phyloP scores from a whole-genome alignment of 2,888 invertebrate genomes.

The Harpalus rufipes region DNA sequence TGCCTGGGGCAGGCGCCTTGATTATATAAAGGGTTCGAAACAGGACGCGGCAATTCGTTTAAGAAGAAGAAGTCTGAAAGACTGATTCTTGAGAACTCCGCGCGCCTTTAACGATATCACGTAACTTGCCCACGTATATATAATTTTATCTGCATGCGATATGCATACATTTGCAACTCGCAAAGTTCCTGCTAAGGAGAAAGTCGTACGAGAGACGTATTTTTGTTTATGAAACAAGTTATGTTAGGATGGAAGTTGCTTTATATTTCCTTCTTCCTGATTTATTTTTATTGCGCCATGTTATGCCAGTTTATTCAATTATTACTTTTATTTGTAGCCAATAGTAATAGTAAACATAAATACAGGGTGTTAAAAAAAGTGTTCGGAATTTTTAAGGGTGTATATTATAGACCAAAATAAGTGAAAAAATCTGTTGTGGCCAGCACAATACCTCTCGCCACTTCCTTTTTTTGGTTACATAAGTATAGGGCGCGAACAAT shows the following conservation, averaged over 20 bases:
- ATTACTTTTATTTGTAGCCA: no score
- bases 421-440: no score
- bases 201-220: slow-evolving; percentile 22
- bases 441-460: no score
- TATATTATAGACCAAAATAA: no score
- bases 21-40: slow-evolving; percentile 61
- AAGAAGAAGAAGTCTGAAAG: slow-evolving; percentile 1
- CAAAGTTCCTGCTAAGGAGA: slow-evolving; percentile 10
- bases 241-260: not conserved
- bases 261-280: not conserved
- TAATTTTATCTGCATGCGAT: slow-evolving; percentile 31
- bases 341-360: no score
- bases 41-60: slow-evolving; percentile 35
- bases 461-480: no score
- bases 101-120: not conserved
- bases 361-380: no score
- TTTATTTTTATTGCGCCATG: not conserved
- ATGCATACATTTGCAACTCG: slow-evolving; percentile 20
- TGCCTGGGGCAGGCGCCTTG: slow-evolving; percentile 46
- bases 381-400: no score
- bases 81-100: slow-evolving; percentile 22
- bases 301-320: not conserved
- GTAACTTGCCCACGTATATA: slow-evolving; percentile 22
- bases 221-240: slow-evolving; percentile 21
- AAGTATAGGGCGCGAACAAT: no score